Conservation (phyloP, 53 echinoderm and acorn worm species). For the Paracentrotus lividus region DNA sequence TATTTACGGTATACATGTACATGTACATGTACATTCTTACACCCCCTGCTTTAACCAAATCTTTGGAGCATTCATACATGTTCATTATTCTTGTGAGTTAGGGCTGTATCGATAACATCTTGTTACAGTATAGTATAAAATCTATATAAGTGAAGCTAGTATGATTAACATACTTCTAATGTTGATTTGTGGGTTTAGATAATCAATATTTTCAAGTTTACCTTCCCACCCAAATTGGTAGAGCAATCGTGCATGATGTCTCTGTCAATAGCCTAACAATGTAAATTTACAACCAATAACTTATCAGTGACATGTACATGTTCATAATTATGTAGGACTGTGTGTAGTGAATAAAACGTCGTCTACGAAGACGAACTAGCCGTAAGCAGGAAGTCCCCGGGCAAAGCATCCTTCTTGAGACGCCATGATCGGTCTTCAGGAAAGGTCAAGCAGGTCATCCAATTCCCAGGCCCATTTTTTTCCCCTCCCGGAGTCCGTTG, state of each 20-base stretch:
- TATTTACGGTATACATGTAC: too few relatives aligned
- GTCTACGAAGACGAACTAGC: too few relatives aligned
- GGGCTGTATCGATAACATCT: background rate
- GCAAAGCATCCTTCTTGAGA: slow-evolving; percentile 30
- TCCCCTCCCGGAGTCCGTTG: background rate
- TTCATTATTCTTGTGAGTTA: background rate
- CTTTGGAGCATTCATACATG: background rate
- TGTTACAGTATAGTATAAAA: too few relatives aligned
- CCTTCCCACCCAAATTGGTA: too few relatives aligned
- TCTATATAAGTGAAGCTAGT: too few relatives aligned
- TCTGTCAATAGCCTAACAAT: background rate
- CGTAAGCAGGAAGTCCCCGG: slow-evolving; percentile 24
- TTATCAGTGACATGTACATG: too few relatives aligned
- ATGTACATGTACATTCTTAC: background rate
- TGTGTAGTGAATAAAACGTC: background rate
- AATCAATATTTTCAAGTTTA: too few relatives aligned
- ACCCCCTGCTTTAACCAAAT: background rate
- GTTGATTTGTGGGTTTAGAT: too few relatives aligned
- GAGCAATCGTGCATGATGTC: too few relatives aligned
- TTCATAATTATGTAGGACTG: background rate
- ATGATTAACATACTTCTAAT: too few relatives aligned
- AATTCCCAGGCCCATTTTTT: slow-evolving; percentile 26
- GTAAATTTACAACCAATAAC: background rate
- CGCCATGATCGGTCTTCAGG: slow-evolving; percentile 17
- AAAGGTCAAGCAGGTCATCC: slow-evolving; percentile 38